Base-by-base conservation (phyloP, 2,888 invertebrate genomes). In the Ectropis crepuscularia region DNA sequence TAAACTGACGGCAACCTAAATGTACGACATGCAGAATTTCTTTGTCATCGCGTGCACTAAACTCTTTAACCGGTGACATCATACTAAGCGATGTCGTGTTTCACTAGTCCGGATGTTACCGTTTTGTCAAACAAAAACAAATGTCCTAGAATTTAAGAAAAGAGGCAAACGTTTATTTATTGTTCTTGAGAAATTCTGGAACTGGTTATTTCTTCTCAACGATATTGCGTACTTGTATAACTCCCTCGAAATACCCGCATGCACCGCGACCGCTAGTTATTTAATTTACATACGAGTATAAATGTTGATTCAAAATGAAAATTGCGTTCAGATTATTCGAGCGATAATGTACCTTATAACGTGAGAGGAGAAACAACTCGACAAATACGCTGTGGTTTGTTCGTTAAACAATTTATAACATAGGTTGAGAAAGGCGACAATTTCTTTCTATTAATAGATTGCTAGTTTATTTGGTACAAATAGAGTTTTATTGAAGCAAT, bases 401-500 rank as follows among this genome's bases (percentile, higher is more conserved):
- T 28, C 4, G 4, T 28, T 28, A 28, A 2, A 28, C 16, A 28
- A 2, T 28, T 1, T 28, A 28, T 28, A 28, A 28, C 16, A 28
- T 28, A 28, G 16, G 16, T 28, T 28, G 16, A 28, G 16, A 28
- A 28, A 28, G 16, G 16, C 16, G 16, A 28, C 38, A 50, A 12
- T 51, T 28, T 11, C 11, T 9, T 36, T 60, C 48, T 28, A 61
- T 49, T 36, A 45, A 43, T 49, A 12, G 41, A 12, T 46, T 36
- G 64, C 72, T 75, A 73, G 73, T 76, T 74, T 71, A 65, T 63
- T 73, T 68, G 68, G 67, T 70, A 70, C 70, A 68, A 73, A 79
- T 77, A 71, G 72, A 71, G 65, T 78, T 78, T 78, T 80, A 80
- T 80, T 68, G 74, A 69, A 73, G 68, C 75, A 71, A 28, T 80